phyloP scores from a whole-genome alignment of 2,888 invertebrate species.

The Tuberolachnus salignus region DNA sequence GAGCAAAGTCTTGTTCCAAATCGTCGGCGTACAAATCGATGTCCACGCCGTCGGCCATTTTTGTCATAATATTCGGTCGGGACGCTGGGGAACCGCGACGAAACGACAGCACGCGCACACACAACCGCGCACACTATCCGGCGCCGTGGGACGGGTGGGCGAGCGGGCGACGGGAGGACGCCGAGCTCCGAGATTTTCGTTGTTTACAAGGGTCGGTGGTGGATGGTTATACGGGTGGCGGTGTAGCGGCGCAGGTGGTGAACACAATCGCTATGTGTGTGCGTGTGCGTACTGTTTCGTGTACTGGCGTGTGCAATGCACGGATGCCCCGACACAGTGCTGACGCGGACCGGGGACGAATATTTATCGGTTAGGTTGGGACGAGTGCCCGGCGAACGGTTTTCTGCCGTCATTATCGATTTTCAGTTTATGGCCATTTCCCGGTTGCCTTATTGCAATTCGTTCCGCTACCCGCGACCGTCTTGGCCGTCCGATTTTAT shows the following conservation, averaged over 20 bases:
- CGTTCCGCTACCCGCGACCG: no score
- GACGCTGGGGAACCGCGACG: neutral
- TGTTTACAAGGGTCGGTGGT: slow-evolving; percentile 49
- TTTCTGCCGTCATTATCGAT: no score
- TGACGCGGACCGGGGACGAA: neutral
- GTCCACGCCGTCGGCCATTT: slow-evolving; percentile 94
- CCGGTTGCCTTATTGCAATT: no score
- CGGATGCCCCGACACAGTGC: slow-evolving; percentile 6
- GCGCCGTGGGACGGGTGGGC: neutral
- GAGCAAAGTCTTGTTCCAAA: slow-evolving; percentile 86
- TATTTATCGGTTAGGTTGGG: neutral
- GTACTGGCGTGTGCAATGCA: no score
- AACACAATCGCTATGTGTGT: no score
- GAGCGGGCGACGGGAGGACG: neutral
- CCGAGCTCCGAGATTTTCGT: slow-evolving; percentile 10
- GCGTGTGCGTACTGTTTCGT: no score
- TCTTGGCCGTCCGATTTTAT: no score
- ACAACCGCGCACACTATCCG: slow-evolving; percentile 7
- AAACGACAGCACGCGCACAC: slow-evolving; percentile 7
- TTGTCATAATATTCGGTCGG: slow-evolving; percentile 60
- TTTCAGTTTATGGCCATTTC: no score
- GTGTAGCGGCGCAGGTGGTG: neutral
- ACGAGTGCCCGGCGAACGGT: no score
- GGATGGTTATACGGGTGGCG: neutral
- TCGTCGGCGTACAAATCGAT: slow-evolving; percentile 97